Base-by-base conservation (phyloP, 2,113 vertebrate species). In the Micromys minutus region DNA sequence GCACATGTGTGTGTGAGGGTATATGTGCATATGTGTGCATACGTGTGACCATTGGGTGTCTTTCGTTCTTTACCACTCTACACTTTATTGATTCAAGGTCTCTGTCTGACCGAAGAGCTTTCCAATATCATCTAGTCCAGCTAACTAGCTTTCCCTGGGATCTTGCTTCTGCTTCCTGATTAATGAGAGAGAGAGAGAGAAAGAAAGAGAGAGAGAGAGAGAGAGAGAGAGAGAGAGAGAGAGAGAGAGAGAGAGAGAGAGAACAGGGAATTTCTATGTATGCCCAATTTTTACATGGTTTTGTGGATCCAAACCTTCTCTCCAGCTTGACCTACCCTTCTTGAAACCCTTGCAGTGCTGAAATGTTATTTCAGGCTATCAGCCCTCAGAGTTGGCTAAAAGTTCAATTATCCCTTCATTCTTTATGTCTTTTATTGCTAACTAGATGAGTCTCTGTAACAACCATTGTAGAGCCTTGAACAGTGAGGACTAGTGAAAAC, bases 401-500 rank as follows among this genome's bases (percentile, higher is more conserved):
- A 61, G 88, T 97, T 45, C 24, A 87, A 76, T 80, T 55, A 55
- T 45, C 26, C 36, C 65, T 86, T 74, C 72, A 65, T 76, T 65
- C 57, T 69, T 77, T 42, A 29, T 74, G 74, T 85, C 81, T 74
- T 94, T 86, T 84, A 36, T 81, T 72, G 39, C 72, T 74, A 89
- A 81, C 74, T 87, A 92, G 81, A 96, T 95, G 65, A 87, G 80
- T 92, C 85, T 96, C 79, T 16, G 1, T 76, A 91, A 93, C 36
- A 90, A 71, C 17, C 93, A 91, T 77, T 94, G 83, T 2, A 11
- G 21, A 84, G 75, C 59, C 94, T 91, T 42, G 29, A 79, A 75
- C 89, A 93, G 94, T 61, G 84, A 94, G 93, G 50, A 50, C 24
- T 95, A 91, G 95, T 96, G 67, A 94, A 97, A 97, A 91, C 91